These are phyloP conservation scores for Helicoverpa assulta DNA, from an alignment of 2,888 invertebrate genomes.

Conservation along the genomic window DNA sequence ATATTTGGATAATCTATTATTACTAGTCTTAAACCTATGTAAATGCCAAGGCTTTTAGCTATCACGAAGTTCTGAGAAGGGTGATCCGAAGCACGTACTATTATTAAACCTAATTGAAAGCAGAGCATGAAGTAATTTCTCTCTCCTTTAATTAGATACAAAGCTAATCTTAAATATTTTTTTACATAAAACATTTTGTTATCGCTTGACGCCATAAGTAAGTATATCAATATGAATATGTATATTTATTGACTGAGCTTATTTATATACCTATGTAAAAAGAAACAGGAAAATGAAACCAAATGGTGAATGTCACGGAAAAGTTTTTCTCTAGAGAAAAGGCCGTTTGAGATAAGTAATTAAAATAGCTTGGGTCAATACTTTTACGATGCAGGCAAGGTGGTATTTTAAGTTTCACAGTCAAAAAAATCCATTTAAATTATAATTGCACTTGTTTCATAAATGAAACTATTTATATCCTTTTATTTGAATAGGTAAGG, in stretches of 20 bases:
- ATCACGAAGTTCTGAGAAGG: neutral
- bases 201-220: neutral
- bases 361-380: no score
- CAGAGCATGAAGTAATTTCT: slow-evolving; percentile 4
- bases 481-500: no score
- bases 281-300: no score
- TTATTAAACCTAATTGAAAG: slow-evolving; percentile 11
- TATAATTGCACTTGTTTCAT: no score
- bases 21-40: neutral
- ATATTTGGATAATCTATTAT: slow-evolving; percentile 4
- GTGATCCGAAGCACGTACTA: neutral
- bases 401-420: no score
- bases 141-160: slow-evolving; percentile 16
- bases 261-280: neutral
- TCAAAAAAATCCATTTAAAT: no score
- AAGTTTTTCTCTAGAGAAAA: no score
- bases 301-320: no score
- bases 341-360: no score
- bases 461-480: no score
- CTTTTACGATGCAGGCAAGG: no score
- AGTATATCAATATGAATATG: neutral
- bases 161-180: no score
- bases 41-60: neutral
- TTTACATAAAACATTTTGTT: slow-evolving; percentile 9
- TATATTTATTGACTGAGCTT: neutral